A percentile compares a stretch with the other conserved stretches of the same genome.
Conservation (phyloP, 2,888 invertebrate species). For the Boloria euphrosyne region DNA sequence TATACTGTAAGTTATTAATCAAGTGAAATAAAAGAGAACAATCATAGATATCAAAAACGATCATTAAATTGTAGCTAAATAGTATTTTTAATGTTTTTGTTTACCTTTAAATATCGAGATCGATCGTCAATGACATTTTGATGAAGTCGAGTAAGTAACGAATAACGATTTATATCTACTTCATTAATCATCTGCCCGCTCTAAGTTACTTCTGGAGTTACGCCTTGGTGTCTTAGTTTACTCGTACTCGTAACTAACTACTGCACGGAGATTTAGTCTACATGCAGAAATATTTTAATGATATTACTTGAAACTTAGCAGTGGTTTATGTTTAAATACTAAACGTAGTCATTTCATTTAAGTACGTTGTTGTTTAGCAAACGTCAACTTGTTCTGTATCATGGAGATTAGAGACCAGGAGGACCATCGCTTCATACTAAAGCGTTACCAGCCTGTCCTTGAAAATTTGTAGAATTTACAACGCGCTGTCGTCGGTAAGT, state of each 20-base stretch:
- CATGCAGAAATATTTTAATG: conserved; percentile 3
- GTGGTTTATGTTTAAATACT: too few relatives aligned
- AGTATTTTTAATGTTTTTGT: neutral
- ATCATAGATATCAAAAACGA: neutral
- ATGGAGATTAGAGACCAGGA: too few relatives aligned
- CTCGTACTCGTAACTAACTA: neutral
- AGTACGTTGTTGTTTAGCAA: too few relatives aligned
- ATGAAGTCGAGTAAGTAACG: conserved; percentile 25
- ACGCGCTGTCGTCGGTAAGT: too few relatives aligned
- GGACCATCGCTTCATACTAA: too few relatives aligned
- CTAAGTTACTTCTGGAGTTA: conserved; percentile 40
- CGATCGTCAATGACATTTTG: conserved; percentile 17
- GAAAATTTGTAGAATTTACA: too few relatives aligned
- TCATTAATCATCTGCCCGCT: conserved; percentile 34
- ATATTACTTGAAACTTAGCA: neutral
- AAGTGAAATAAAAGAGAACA: neutral
- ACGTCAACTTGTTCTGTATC: too few relatives aligned
- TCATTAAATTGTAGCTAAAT: neutral
- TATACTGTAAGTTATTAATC: neutral
- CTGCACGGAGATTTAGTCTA: neutral
- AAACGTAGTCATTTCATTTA: too few relatives aligned
- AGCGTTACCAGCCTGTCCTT: too few relatives aligned
- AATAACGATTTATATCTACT: conserved; percentile 25
- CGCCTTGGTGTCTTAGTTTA: conserved; percentile 18
- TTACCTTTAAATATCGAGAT: conserved; percentile 11